Evolutionary conservation across 2,888 invertebrate genomes (phyloP).

Genomic region (Dryobotodes eremita): DNA sequence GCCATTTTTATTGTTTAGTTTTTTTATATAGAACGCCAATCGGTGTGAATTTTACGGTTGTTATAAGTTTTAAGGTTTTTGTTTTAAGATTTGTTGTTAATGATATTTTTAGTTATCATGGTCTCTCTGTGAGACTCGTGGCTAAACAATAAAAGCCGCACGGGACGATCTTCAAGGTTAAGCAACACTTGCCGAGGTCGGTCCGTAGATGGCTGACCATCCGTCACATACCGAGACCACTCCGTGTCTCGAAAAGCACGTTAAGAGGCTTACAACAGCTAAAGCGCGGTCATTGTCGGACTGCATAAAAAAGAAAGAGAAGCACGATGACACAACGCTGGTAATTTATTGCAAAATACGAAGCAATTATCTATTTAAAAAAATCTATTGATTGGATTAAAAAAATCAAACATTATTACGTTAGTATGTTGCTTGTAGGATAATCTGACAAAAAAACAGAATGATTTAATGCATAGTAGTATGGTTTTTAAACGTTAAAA

Average conservation of each 20-base stretch:
- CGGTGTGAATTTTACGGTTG: neutral
- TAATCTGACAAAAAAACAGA: no score
- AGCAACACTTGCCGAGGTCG: neutral
- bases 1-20: conserved; percentile 51
- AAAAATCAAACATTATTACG: no score
- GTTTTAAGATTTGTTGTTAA: neutral
- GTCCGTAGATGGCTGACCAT: neutral
- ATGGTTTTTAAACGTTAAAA: no score
- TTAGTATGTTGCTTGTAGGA: no score
- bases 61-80: neutral
- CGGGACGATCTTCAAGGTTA: neutral
- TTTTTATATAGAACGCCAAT: conserved; percentile 42
- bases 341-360: no score
- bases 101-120: neutral
- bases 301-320: no score
- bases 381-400: no score
- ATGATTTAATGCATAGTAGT: no score
- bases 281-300: no score
- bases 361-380: no score
- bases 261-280: no score
- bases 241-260: neutral
- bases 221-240: neutral
- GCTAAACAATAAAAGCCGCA: neutral
- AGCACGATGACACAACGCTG: no score
- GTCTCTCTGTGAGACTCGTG: neutral